Conservation (phyloP, 2,888 invertebrate genomes). For the Ophioninae sp. region DNA sequence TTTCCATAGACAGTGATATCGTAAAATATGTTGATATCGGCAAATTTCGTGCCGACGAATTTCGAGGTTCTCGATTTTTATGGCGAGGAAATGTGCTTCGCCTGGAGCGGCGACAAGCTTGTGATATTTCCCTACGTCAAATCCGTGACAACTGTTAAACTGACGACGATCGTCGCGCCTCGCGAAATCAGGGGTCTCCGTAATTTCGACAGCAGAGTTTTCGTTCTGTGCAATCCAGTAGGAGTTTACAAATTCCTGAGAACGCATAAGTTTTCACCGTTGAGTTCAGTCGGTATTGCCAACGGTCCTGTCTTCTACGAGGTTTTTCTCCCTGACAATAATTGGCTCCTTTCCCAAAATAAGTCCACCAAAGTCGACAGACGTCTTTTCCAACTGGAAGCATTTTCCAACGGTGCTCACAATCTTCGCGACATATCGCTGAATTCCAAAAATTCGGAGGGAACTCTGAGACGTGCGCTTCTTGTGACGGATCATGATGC, state of each 20-base stretch:
- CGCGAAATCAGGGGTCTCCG: constrained; percentile 69
- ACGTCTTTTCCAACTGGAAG: constrained; percentile 65
- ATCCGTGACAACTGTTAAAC: constrained; percentile 23
- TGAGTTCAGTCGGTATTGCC: constrained; percentile 72
- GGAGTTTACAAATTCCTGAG: constrained; percentile 74
- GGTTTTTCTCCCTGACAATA: constrained; percentile 65
- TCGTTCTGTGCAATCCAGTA: constrained; percentile 71
- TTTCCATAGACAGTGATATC: neutral
- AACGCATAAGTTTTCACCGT: constrained; percentile 64
- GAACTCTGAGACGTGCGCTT: constrained; percentile 62
- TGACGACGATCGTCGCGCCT: constrained; percentile 66
- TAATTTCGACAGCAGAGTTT: constrained; percentile 70
- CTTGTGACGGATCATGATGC: constrained; percentile 8
- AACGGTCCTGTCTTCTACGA: constrained; percentile 71
- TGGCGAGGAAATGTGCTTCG: constrained; percentile 71
- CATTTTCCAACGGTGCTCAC: neutral
- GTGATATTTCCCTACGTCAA: constrained; percentile 68
- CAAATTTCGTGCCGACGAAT: constrained; percentile 66
- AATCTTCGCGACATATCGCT: constrained; percentile 54
- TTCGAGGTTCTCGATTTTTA: constrained; percentile 74
- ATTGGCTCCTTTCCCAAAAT: constrained; percentile 68
- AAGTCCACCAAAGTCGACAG: constrained; percentile 68
- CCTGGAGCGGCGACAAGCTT: constrained; percentile 71
- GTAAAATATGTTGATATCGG: constrained; percentile 36
- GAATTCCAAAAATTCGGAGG: constrained; percentile 55